phyloP scores from a whole-genome alignment of 2,113 vertebrate genomes.

The Malurus melanocephalus region DNA sequence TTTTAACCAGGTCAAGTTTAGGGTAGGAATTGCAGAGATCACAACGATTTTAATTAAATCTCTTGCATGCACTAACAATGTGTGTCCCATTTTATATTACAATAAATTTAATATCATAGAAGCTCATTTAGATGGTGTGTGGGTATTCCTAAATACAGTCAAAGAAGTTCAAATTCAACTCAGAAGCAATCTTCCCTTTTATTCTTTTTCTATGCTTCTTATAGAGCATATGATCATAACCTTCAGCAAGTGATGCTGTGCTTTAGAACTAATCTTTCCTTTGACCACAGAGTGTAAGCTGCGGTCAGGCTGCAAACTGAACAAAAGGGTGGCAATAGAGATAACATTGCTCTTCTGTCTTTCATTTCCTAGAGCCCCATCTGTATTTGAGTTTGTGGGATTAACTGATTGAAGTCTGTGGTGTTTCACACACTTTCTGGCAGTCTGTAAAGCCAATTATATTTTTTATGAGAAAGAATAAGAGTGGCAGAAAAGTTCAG shows the following conservation, averaged over 20 bases:
- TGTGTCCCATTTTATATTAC: not conserved
- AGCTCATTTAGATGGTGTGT: not conserved
- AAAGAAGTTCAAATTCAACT: not conserved
- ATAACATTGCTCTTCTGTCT: not conserved
- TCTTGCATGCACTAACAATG: not conserved
- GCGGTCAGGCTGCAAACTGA: not conserved
- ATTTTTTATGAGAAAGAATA: not conserved
- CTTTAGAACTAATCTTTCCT: slow-evolving; percentile 33
- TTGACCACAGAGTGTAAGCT: not conserved
- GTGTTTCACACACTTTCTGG: not conserved
- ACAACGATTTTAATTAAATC: not conserved
- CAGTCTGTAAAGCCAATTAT: slow-evolving; percentile 28
- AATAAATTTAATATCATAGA: not conserved
- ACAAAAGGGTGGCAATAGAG: not conserved
- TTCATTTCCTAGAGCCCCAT: not conserved
- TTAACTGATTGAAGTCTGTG: slow-evolving; percentile 14
- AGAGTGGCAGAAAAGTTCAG: not conserved
- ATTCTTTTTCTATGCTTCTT: not conserved
- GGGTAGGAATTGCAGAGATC: not conserved
- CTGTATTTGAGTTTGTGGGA: not conserved
- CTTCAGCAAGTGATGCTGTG: slow-evolving; percentile 20
- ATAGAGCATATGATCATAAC: not conserved
- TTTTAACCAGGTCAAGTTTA: not conserved
- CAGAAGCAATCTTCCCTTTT: not conserved
- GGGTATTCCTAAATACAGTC: not conserved